Percentiles rank a stretch among this genome's conserved stretches.
Evolutionary conservation across 2,797 vertebrate species (phyloP).

Genomic region (Atherinosoma microstoma): DNA sequence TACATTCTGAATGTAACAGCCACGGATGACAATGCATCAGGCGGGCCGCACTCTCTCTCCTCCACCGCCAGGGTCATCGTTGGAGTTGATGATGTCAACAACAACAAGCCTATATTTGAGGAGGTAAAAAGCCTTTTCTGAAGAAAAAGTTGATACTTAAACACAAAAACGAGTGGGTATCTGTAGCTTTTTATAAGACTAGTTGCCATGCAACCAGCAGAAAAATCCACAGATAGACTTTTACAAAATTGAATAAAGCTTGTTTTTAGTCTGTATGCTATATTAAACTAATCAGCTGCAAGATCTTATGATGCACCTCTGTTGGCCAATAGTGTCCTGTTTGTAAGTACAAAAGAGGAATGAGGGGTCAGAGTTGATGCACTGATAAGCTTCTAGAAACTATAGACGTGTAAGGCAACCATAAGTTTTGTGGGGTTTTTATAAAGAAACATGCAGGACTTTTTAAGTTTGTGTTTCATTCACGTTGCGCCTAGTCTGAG

Average conservation of each 20-base stretch:
- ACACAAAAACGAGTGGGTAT: not conserved
- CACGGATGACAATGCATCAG: constrained; percentile 89
- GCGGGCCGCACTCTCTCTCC: constrained; percentile 84
- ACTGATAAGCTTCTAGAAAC: not conserved
- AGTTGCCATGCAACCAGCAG: not conserved
- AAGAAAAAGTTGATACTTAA: not conserved
- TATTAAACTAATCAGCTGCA: not conserved
- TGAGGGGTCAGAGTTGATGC: not conserved
- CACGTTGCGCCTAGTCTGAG: not conserved
- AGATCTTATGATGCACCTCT: not conserved
- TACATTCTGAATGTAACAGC: constrained; percentile 89
- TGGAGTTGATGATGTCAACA: constrained; percentile 90
- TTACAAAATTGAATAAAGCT: not conserved
- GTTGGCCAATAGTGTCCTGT: too few species aligned
- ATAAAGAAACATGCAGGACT: not conserved
- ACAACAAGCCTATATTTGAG: constrained; percentile 92
- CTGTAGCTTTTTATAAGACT: not conserved
- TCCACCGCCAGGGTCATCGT: constrained; percentile 87
- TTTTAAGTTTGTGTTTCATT: not conserved
- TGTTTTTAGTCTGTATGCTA: not conserved
- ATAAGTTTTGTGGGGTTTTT: too few species aligned
- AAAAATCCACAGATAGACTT: not conserved
- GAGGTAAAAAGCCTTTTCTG: constrained; percentile 77
- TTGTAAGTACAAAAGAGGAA: too few species aligned
- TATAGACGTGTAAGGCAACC: too few species aligned